Evolutionary conservation across 2,113 vertebrate species (phyloP).

Genomic region (Athene cunicularia): DNA sequence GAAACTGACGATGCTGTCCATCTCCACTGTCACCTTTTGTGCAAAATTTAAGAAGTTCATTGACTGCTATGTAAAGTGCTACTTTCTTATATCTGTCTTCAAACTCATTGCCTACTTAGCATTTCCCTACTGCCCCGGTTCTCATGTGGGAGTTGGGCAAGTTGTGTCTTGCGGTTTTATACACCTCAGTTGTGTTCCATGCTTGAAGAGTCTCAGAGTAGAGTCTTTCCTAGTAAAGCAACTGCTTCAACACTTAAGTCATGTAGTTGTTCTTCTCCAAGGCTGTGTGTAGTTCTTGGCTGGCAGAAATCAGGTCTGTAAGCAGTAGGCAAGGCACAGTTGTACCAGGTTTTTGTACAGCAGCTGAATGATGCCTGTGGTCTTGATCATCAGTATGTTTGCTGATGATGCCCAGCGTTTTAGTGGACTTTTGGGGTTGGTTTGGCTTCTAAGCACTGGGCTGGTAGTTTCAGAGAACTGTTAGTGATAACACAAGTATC

Average conservation of each 20-base stretch:
- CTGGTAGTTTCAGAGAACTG: not conserved
- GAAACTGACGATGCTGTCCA: not conserved
- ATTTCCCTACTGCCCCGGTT: not conserved
- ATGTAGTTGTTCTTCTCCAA: not conserved
- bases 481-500: not conserved
- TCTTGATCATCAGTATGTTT: not conserved
- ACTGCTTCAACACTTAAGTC: not conserved
- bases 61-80: not conserved
- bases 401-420: not conserved
- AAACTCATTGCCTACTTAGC: not conserved
- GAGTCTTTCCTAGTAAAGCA: not conserved
- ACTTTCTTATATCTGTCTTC: not conserved
- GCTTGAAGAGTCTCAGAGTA: not conserved
- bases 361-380: not conserved
- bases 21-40: not conserved
- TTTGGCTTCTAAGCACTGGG: not conserved
- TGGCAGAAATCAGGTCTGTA: not conserved
- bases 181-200: accelerated
- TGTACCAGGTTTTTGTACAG: not conserved
- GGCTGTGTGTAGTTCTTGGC: not conserved
- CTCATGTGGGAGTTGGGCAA: not conserved
- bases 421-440: not conserved
- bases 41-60: not conserved
- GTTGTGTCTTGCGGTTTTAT: not conserved
- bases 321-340: not conserved